Evolutionary conservation across 2,113 vertebrate species (phyloP), one percentile per base, ranked within the genome.

Genomic region (Hystrix brachyura): DNA sequence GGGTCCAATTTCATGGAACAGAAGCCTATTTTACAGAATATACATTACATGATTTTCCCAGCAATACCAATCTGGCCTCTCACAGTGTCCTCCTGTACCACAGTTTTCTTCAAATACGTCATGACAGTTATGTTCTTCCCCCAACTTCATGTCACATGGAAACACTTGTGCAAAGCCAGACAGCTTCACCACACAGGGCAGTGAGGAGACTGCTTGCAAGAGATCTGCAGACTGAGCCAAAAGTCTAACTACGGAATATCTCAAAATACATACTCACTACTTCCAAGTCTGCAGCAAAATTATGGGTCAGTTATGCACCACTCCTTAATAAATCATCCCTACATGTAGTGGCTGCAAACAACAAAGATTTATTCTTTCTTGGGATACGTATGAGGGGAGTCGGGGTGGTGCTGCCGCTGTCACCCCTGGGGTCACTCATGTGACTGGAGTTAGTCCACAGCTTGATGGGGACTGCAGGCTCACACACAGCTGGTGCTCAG

Each of bases 41-140:
- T 51, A 92, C 87, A 90, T 80, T 17, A 53, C n/a, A 76, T 3
- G 59, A 69, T 78, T 80, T 67, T 25, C 59, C 19, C 46, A 84
- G 69, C 76, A 97, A 96, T 92, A 17, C 17, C 57, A 74, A 83
- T 51, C 72, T 53, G 62, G 38, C 69, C 46, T 53, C 18, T 90
- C 88, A 34, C 17, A 1, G 1, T 25, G 34, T 78, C 59, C 14
- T 82, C 72, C 48, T 46, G 43, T 5, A 38, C 53, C 55, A 32
- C 34, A 57, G 38, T 94, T 62, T 67, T 55, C 53, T 48, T n/a
- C 57, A 72, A 97, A 76, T 14, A 17, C 29, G 29, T 59, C 10
- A 69, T 29, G 15, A 84, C 19, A 82, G 21, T 43, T 80, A 53
- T 19, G 64, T 32, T 79, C 83, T 60, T 78, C 76, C 4, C 71